Evolutionary conservation across 2,888 invertebrate genomes (phyloP).

Genomic region (Tinea semifulvella): DNA sequence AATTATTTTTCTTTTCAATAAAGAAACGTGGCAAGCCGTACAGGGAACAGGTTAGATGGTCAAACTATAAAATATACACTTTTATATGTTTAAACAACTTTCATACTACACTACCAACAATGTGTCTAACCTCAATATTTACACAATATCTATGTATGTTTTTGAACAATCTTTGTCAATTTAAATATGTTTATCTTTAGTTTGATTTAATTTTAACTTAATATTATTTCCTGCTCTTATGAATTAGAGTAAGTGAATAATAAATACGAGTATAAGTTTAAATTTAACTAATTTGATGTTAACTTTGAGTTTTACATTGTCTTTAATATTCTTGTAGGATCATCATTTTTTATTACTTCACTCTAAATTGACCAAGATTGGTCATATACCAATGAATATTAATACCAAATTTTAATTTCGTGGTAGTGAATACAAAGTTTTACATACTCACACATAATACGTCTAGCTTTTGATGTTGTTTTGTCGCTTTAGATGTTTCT

Average conservation of each 20-base stretch:
- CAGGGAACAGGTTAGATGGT: slow-evolving; percentile 80
- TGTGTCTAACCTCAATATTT: slow-evolving; percentile 51
- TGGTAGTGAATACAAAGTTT: slow-evolving; percentile 1
- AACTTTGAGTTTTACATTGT: background rate
- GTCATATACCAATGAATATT: background rate
- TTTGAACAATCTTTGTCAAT: slow-evolving; percentile 10
- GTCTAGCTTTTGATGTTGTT: slow-evolving; percentile 7
- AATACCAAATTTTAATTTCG: background rate
- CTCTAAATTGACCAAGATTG: slow-evolving; percentile 10
- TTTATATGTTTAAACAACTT: slow-evolving; percentile 33
- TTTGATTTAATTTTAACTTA: no score
- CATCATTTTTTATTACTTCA: no score
- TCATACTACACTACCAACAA: slow-evolving; percentile 27
- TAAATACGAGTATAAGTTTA: no score
- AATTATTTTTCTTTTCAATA: slow-evolving; percentile 61
- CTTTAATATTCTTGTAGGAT: no score
- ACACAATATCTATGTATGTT: slow-evolving; percentile 20
- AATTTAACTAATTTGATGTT: background rate
- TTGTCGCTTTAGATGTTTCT: slow-evolving; percentile 36
- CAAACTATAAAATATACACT: slow-evolving; percentile 48
- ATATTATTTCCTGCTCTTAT: no score
- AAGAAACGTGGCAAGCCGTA: slow-evolving; percentile 80
- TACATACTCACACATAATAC: slow-evolving; percentile 3
- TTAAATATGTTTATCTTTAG: slow-evolving; percentile 1
- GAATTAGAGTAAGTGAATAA: no score